These are phyloP conservation scores for Sebastes melanostomus DNA, from an alignment of 2,797 vertebrate species.

Conservation along the genomic window DNA sequence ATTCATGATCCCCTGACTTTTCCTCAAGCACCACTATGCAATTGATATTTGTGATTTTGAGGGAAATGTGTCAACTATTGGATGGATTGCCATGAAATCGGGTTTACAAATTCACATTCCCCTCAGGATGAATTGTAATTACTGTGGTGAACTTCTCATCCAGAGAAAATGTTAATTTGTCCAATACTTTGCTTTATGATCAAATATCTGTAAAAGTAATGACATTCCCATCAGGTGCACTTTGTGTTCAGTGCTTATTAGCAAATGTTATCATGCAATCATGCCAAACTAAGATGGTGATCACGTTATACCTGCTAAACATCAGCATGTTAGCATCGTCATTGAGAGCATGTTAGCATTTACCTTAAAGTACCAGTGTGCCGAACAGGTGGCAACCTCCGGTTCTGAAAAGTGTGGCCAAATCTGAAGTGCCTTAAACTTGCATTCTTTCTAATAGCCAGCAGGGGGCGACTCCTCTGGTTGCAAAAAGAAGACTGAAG, in stretches of 20 bases:
- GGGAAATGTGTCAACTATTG: no score
- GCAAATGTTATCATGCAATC: not conserved
- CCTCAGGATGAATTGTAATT: no score
- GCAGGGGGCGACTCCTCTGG: no score
- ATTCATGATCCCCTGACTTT: not conserved
- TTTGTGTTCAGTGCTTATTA: not conserved
- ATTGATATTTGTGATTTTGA: no score
- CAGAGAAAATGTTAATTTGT: not conserved
- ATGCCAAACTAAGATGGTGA: not conserved
- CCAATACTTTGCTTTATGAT: not conserved
- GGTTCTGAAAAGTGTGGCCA: accelerated
- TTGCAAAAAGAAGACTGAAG: no score
- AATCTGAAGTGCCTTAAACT: no score
- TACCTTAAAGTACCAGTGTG: not conserved
- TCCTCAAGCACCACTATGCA: no score
- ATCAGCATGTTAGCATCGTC: not conserved
- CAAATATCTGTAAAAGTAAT: not conserved
- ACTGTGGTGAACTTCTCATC: not conserved
- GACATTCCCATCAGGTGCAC: not conserved
- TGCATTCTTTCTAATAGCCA: no score
- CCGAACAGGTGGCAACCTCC: no score
- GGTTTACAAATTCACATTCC: no score
- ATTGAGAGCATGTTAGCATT: not conserved
- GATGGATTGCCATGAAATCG: no score
- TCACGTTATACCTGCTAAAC: not conserved